These are phyloP conservation scores for Choristoneura fumiferana DNA, from an alignment of 1,140 invertebrate genomes.

Conservation along the genomic window DNA sequence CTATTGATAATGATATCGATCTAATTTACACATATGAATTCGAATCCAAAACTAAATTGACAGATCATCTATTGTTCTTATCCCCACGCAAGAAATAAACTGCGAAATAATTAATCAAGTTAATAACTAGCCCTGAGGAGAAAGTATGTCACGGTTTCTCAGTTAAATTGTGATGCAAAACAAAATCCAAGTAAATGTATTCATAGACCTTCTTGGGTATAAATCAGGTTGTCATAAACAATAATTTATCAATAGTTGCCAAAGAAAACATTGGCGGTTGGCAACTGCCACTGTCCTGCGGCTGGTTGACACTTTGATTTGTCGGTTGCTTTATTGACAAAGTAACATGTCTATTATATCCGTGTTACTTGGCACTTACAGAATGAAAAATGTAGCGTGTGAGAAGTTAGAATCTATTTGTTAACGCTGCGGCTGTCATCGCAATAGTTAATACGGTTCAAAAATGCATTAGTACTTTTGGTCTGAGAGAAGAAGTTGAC, in stretches of 20 bases:
- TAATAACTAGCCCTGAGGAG: conserved; percentile 8
- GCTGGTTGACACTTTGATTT: too few species aligned
- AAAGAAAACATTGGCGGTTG: too few species aligned
- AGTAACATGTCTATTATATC: too few species aligned
- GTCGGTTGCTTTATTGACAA: too few species aligned
- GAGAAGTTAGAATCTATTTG: too few species aligned
- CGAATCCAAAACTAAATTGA: background rate
- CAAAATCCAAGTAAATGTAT: background rate
- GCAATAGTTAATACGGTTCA: too few species aligned
- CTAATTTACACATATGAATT: background rate
- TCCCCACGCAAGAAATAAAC: background rate
- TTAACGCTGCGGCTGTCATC: too few species aligned
- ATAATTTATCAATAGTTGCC: conserved; percentile 1
- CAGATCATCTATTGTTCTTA: background rate
- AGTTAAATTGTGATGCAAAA: background rate
- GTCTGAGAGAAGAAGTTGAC: too few species aligned
- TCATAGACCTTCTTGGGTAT: background rate
- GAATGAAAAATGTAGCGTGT: too few species aligned
- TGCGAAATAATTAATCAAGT: conserved; percentile 7
- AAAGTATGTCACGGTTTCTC: conserved; percentile 15
- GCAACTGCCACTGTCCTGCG: too few species aligned
- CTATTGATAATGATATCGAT: background rate
- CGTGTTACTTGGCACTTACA: too few species aligned
- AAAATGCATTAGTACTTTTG: too few species aligned
- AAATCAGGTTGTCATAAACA: background rate